phyloP scores from a whole-genome alignment of 1,140 invertebrate species.

The Scaptomyza hsui region DNA sequence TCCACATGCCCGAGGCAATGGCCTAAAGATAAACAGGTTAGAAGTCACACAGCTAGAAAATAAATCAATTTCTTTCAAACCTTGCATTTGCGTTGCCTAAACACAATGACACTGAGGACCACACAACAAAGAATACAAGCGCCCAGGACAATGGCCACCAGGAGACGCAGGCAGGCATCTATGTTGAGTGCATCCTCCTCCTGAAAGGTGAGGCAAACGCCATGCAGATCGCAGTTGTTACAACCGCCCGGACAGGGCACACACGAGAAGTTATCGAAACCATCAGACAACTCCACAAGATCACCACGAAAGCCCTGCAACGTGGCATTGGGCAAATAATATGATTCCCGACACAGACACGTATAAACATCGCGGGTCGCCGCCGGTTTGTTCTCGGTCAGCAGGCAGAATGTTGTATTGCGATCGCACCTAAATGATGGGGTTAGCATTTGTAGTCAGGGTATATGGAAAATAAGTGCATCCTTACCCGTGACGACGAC shows the following conservation, averaged over 20 bases:
- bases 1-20: constrained; percentile 94
- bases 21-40: no score
- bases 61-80: constrained; percentile 84
- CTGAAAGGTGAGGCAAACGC: constrained; percentile 85
- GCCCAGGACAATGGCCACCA: constrained; percentile 89
- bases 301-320: constrained; percentile 84
- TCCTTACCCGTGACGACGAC: constrained; percentile 76
- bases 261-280: constrained; percentile 85
- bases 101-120: constrained; percentile 89
- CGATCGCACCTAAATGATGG: constrained; percentile 75
- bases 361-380: constrained; percentile 82
- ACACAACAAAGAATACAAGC: constrained; percentile 90
- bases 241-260: constrained; percentile 86
- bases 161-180: constrained; percentile 87
- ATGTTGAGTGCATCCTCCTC: constrained; percentile 75
- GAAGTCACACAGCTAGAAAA: no score
- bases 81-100: constrained; percentile 91
- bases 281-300: constrained; percentile 83
- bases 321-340: constrained; percentile 84
- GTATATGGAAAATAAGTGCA: neutral
- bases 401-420: constrained; percentile 82
- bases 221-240: constrained; percentile 85
- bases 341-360: constrained; percentile 85
- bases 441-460: neutral
- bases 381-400: constrained; percentile 69